Evolutionary conservation across 1,140 invertebrate species (phyloP).

Genomic region (Anastrepha ludens): DNA sequence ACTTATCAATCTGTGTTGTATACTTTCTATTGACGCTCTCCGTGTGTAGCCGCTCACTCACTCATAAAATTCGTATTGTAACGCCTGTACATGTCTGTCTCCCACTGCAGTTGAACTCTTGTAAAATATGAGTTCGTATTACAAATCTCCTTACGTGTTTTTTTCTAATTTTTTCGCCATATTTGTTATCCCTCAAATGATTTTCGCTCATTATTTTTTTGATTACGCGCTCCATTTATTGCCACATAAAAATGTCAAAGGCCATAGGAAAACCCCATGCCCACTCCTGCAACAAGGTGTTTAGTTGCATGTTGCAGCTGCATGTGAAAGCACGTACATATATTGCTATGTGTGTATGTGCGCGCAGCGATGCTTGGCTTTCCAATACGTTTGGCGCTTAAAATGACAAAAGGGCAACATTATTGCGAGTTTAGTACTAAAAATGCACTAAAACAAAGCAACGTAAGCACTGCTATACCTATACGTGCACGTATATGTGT

Average conservation of each 20-base stretch:
- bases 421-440: slow-evolving; percentile 48
- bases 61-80: too few species aligned
- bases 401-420: slow-evolving; percentile 48
- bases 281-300: not conserved
- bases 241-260: slow-evolving; percentile 40
- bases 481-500: not conserved
- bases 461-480: not conserved
- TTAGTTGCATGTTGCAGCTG: slow-evolving; percentile 2
- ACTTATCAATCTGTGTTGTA: too few species aligned
- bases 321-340: not conserved
- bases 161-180: not conserved
- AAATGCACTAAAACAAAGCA: slow-evolving; percentile 25
- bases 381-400: slow-evolving; percentile 41
- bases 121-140: slow-evolving; percentile 2
- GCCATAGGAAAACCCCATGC: not conserved
- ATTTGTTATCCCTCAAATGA: not conserved
- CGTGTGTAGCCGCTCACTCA: too few species aligned
- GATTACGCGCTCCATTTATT: slow-evolving; percentile 45
- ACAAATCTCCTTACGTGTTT: not conserved
- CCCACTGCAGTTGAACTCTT: not conserved
- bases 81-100: too few species aligned
- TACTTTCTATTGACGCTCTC: too few species aligned
- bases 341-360: not conserved
- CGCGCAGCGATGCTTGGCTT: not conserved
- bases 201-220: slow-evolving; percentile 34